Evolutionary conservation across 2,797 vertebrate species (phyloP).

Genomic region (Carcharodon carcharias): DNA sequence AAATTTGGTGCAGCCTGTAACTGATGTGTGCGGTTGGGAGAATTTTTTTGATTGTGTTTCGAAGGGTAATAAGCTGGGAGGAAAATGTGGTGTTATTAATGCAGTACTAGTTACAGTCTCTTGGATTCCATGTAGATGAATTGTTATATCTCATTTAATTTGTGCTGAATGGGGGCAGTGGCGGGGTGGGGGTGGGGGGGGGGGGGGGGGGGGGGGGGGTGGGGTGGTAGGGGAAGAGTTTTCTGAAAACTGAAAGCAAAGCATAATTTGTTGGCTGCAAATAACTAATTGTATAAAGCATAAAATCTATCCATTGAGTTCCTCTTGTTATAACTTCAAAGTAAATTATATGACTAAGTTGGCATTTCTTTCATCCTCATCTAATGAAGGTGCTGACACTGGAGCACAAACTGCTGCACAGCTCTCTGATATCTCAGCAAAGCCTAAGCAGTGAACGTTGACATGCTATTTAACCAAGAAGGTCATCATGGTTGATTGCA

Average conservation of each 20-base stretch:
- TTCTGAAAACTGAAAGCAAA: neutral
- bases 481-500: neutral
- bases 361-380: neutral
- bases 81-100: neutral
- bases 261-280: too few relatives aligned
- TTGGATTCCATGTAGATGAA: neutral
- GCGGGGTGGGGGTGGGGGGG: too few relatives aligned
- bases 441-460: neutral
- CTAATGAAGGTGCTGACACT: neutral
- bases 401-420: neutral
- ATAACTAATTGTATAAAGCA: neutral
- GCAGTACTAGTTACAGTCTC: neutral
- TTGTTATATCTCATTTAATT: neutral
- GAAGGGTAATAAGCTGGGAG: neutral
- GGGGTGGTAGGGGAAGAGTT: neutral
- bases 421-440: neutral
- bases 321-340: neutral
- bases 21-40: neutral
- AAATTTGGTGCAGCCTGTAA: neutral
- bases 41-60: neutral
- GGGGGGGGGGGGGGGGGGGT: too few relatives aligned
- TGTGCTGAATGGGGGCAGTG: neutral
- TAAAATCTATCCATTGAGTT: neutral
- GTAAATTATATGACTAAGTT: neutral
- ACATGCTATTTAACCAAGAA: neutral